Conservation (phyloP, 2,888 invertebrate species). For the Chloroclystis v-ata region DNA sequence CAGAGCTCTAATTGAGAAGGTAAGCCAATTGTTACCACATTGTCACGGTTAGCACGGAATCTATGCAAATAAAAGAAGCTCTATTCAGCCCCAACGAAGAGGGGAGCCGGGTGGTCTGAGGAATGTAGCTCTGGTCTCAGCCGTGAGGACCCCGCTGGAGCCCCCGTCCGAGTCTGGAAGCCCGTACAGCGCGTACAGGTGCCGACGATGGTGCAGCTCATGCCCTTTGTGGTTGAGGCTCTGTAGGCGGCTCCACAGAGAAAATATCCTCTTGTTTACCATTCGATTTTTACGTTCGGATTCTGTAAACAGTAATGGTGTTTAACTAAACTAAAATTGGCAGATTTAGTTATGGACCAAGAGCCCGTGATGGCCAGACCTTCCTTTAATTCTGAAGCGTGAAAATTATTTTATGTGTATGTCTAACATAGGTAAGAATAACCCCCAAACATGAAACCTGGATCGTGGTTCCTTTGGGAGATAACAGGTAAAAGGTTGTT, state of each 20-base stretch:
- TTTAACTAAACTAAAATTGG: no score
- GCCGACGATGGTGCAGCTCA: conserved; percentile 62
- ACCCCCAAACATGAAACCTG: no score
- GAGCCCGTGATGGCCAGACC: no score
- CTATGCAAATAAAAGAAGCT: no score
- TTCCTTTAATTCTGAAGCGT: no score
- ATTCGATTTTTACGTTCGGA: conserved; percentile 41
- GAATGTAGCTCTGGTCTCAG: conserved; percentile 61
- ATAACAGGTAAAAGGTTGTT: no score
- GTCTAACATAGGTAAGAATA: no score
- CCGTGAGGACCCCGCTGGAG: conserved; percentile 51
- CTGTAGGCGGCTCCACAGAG: conserved; percentile 68
- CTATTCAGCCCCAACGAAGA: conserved; percentile 63
- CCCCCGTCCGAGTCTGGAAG: conserved; percentile 53
- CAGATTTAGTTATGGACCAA: no score
- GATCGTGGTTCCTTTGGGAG: no score
- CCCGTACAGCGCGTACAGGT: conserved; percentile 62
- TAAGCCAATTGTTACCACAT: no score
- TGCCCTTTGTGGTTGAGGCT: conserved; percentile 65
- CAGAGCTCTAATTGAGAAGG: no score
- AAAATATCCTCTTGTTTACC: conserved; percentile 64
- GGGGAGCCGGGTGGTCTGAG: conserved; percentile 71
- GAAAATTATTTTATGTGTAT: no score
- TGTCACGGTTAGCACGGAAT: neutral
- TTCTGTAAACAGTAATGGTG: conserved; percentile 37